Evolutionary conservation across 2,797 vertebrate species (phyloP), one percentile per base, ranked within the genome.

Genomic region (Synaphobranchus kaupii): DNA sequence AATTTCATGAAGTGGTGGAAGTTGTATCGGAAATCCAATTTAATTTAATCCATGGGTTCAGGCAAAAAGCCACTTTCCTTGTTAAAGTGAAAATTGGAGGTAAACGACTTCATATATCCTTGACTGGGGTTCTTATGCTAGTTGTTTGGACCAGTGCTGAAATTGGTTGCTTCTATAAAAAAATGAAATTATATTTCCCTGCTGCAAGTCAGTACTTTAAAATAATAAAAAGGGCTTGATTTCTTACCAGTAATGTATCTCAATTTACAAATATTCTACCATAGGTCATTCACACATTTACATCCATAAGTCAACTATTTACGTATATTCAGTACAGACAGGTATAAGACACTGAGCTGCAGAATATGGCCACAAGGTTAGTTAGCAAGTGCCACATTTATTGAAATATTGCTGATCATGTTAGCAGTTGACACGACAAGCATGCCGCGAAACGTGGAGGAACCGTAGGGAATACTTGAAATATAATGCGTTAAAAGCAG

Each of bases 21-120:
- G 68, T 88, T 89, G 71, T 73, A 82, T 82, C 88, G 85, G 54
- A 92, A 90, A 91, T 83, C 28, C 88, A 39, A 66, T 90, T 92
- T 89, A 34, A 78, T 90, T 90, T 91, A 86, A 91, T 90, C 89
- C 83, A 85, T 87, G 88, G 84, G 71, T 88, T 88, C 31, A 84
- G 88, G 60, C 80, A 71, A 31, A 31, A 87, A 86, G 85, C 85
- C 66, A 63, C 90, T 90, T 90, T 88, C 71, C 85, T 80, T 80
- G 89, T 91, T 88, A 90, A 73, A 84, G 89, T 60, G 85, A 86
- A 88, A 91, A 92, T 93, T 71, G 86, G 85, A 90, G 81, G 28
- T 66, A 91, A 92, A 91, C 91, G 71, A 66, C 87, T 91, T 90
- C 0, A 58, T 89, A 84, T 86, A 60, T 87, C 85, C 12, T 60